phyloP scores from a whole-genome alignment of 2,797 vertebrate species.

The Paguma larvata region DNA sequence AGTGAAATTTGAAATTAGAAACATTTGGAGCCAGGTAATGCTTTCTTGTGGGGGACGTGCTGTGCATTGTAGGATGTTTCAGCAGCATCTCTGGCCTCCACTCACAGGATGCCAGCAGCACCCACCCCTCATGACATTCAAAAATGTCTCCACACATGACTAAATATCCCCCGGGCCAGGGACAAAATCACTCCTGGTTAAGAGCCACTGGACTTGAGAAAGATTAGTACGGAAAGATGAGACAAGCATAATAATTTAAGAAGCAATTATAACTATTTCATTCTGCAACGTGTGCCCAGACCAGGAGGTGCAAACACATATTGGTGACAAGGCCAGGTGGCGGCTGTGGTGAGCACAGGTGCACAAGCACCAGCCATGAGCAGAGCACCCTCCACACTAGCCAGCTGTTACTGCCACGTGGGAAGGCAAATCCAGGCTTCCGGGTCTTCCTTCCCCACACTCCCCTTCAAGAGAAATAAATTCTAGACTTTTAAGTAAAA shows the following conservation, averaged over 20 bases:
- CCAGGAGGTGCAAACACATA: neutral
- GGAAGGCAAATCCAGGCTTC: neutral
- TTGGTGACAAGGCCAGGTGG: neutral
- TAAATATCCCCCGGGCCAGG: neutral
- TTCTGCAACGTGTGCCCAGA: neutral
- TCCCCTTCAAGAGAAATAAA: neutral
- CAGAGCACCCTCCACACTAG: neutral
- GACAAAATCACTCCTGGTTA: neutral
- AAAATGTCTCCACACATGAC: neutral
- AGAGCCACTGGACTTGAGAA: neutral
- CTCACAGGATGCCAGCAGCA: neutral
- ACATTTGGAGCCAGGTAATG: too few species aligned
- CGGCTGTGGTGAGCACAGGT: too few species aligned
- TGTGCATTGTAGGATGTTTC: neutral
- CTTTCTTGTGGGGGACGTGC: neutral
- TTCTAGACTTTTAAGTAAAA: constrained; percentile 1
- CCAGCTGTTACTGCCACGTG: neutral
- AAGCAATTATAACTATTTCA: neutral
- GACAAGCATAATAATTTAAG: neutral
- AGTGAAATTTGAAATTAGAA: neutral
- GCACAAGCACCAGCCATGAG: neutral
- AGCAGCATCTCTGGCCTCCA: neutral
- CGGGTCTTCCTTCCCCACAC: neutral
- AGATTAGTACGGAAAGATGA: neutral
- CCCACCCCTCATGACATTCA: neutral